These are phyloP conservation scores for Parasteatoda tepidariorum DNA, from an alignment of 1,140 invertebrate genomes.

Conservation along the genomic window DNA sequence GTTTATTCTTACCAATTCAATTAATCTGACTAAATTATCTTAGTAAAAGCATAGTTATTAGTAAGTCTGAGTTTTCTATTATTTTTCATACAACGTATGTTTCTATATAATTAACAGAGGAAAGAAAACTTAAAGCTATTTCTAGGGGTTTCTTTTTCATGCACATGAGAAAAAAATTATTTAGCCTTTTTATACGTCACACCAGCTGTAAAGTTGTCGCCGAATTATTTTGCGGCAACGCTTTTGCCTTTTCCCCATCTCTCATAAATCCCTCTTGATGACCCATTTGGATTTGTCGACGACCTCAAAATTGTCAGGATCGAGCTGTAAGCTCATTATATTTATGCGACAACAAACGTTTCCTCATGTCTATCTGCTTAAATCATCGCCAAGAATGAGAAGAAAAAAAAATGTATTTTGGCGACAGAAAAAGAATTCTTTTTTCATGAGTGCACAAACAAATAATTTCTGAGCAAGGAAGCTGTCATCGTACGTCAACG, in stretches of 20 bases:
- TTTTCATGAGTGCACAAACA: not conserved
- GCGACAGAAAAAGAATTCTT: not conserved
- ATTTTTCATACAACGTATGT: no score
- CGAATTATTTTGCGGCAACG: not conserved
- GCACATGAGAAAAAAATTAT: not conserved
- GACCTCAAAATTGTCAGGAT: not conserved
- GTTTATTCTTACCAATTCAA: no score
- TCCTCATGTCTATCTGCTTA: not conserved
- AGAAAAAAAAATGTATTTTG: not conserved
- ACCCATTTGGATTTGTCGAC: not conserved
- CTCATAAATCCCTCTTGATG: not conserved
- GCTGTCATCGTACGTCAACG: not conserved
- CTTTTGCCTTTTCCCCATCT: not conserved
- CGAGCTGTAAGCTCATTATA: not conserved
- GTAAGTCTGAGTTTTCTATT: no score
- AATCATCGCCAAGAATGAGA: slow-evolving; percentile 4
- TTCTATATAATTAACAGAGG: no score
- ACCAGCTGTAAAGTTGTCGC: not conserved
- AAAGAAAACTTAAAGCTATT: no score
- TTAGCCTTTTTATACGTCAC: not conserved
- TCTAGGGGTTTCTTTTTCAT: not conserved
- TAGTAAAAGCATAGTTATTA: no score
- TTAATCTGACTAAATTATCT: no score
- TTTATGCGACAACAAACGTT: slow-evolving; percentile 22
- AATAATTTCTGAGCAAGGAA: not conserved